These are phyloP conservation scores for Mionectes macconnelli DNA, from an alignment of 2,113 vertebrate genomes.

Conservation along the genomic window DNA sequence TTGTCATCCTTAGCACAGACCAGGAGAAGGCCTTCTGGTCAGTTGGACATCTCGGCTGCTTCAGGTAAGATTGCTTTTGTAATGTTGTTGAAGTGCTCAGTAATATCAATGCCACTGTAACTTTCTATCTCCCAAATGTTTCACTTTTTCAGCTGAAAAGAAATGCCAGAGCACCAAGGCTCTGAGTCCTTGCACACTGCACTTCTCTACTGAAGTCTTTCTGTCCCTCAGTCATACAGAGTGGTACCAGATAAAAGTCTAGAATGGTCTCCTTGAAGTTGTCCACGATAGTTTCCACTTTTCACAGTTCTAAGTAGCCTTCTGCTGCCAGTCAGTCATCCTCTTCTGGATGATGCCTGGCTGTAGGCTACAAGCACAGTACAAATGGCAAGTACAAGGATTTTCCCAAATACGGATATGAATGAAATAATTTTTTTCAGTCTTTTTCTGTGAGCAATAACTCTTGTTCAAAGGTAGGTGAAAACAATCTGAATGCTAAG, in stretches of 20 bases:
- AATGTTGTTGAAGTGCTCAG: background rate
- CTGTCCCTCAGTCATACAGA: background rate
- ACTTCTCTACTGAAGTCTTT: background rate
- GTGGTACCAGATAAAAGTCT: background rate
- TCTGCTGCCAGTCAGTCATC: background rate
- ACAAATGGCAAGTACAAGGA: background rate
- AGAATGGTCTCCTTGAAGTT: background rate
- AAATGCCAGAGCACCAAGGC: background rate
- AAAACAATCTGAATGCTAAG: background rate
- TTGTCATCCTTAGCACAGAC: background rate
- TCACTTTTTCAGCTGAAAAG: background rate
- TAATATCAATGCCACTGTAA: background rate
- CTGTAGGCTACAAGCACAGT: background rate
- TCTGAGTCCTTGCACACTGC: background rate
- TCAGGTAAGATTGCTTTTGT: background rate
- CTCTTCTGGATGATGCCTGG: background rate
- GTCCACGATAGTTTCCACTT: background rate
- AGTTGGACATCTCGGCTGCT: background rate
- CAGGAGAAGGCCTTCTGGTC: background rate
- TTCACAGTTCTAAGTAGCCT: background rate
- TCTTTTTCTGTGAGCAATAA: background rate
- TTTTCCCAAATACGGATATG: background rate
- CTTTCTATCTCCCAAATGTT: background rate
- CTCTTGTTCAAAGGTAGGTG: background rate
- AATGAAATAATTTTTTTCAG: background rate